A percentile compares a stretch with the other conserved stretches of the same genome.
These are phyloP conservation scores for Lottia scabra DNA, from an alignment of 2,888 invertebrate genomes.

Conservation along the genomic window DNA sequence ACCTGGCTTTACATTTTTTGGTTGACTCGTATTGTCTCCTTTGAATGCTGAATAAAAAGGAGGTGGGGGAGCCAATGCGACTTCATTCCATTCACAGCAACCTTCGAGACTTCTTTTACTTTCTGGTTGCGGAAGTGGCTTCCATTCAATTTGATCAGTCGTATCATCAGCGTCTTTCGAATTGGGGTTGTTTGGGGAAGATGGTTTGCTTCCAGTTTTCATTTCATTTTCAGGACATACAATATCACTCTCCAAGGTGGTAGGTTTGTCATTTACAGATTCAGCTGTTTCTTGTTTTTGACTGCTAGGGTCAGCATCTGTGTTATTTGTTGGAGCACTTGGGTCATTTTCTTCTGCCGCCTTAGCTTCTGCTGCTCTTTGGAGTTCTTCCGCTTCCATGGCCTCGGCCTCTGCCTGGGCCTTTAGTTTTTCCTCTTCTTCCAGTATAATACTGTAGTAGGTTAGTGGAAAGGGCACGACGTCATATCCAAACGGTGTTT, in stretches of 20 bases:
- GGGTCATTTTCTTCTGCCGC: neutral
- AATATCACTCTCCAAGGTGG: neutral
- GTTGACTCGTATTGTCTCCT: no score
- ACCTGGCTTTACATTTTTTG: no score
- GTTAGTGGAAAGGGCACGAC: conserved; percentile 65
- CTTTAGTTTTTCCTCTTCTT: conserved; percentile 25
- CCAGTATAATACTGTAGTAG: conserved; percentile 41
- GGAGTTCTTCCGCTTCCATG: conserved; percentile 6
- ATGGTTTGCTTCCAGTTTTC: neutral
- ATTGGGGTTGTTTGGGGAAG: neutral
- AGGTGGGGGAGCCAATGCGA: conserved; percentile 57
- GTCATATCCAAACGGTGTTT: conserved; percentile 63
- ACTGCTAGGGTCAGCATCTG: neutral
- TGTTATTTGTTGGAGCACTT: neutral
- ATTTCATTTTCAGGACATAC: no score
- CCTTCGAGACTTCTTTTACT: conserved; percentile 46
- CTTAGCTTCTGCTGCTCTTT: neutral
- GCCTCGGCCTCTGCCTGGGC: conserved; percentile 32
- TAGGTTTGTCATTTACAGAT: neutral
- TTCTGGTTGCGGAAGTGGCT: conserved; percentile 51
- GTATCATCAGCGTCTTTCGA: neutral
- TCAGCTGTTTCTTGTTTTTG: neutral
- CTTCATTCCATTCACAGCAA: conserved; percentile 44
- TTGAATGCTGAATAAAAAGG: conserved; percentile 60
- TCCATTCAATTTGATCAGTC: conserved; percentile 16